Conservation (phyloP, 1,140 invertebrate genomes). For the Meloidogyne hapla region DNA sequence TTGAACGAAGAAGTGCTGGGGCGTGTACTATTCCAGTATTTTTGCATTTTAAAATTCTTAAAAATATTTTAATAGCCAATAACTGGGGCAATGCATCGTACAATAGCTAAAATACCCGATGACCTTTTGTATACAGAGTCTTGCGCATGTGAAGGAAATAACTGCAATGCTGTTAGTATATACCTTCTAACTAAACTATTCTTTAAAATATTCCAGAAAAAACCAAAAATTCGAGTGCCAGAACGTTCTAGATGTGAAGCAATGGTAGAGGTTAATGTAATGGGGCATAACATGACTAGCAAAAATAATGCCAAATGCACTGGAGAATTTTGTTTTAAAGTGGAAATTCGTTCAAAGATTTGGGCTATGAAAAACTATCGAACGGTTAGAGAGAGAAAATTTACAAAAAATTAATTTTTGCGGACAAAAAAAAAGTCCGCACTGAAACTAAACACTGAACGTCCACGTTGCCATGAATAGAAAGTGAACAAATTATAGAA, state of each 20-base stretch:
- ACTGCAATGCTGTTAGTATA: constrained; percentile 43
- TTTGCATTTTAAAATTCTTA: not conserved
- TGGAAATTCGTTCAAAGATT: constrained; percentile 49
- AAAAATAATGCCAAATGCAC: constrained; percentile 49
- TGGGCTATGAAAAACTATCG: constrained; percentile 53
- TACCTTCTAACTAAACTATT: no score
- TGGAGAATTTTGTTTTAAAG: constrained; percentile 61
- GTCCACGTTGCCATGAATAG: no score
- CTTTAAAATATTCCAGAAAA: constrained; percentile 38
- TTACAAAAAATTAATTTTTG: no score
- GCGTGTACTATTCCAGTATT: constrained; percentile 60
- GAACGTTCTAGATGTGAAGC: constrained; percentile 55
- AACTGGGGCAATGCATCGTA: constrained; percentile 63
- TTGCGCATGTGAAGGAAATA: constrained; percentile 56
- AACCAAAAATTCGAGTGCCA: constrained; percentile 42
- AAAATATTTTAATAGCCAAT: constrained; percentile 43
- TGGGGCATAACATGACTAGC: constrained; percentile 50
- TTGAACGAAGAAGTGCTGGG: constrained; percentile 57
- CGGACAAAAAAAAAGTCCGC: no score
- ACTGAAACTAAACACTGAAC: no score
- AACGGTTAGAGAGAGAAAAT: constrained; percentile 8
- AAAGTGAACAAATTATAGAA: no score
- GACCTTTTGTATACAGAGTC: constrained; percentile 61
- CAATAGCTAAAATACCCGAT: constrained; percentile 51
- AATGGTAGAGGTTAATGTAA: constrained; percentile 46